Percentiles rank a stretch among this genome's conserved stretches.
Conservation (phyloP, 2,888 invertebrate species). For the Clusia tigrina region DNA sequence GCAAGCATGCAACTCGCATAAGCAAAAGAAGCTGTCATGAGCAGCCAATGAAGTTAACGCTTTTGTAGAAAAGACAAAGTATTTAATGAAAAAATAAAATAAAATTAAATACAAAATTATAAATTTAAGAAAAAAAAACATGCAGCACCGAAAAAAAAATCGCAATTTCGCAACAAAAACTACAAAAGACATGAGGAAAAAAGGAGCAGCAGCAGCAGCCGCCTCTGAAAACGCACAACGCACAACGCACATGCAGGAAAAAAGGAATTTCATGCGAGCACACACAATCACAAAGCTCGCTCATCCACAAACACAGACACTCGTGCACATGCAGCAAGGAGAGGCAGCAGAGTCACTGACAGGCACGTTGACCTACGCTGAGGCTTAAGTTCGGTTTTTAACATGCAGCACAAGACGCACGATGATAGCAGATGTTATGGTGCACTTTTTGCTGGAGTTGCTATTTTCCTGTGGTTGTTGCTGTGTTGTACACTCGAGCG, state of each 20-base stretch:
- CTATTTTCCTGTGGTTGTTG: too few relatives aligned
- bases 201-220: slow-evolving; percentile 29
- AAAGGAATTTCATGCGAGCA: slow-evolving; percentile 12
- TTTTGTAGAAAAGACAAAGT: not conserved
- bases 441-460: slow-evolving; percentile 14
- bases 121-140: slow-evolving; percentile 38
- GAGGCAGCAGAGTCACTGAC: slow-evolving; percentile 22
- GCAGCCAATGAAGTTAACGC: slow-evolving; percentile 12
- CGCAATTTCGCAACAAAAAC: not conserved
- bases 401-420: slow-evolving; percentile 41
- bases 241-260: slow-evolving; percentile 25
- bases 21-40: slow-evolving; percentile 19
- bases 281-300: too few relatives aligned
- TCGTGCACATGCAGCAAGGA: slow-evolving; percentile 27
- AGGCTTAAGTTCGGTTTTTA: slow-evolving; percentile 29
- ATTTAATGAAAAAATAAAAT: slow-evolving; percentile 1
- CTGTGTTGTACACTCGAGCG: slow-evolving; percentile 34
- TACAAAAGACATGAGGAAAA: slow-evolving; percentile 18
- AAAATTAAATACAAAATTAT: slow-evolving; percentile 17
- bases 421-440: slow-evolving; percentile 25
- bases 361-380: slow-evolving; percentile 58
- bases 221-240: slow-evolving; percentile 21
- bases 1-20: slow-evolving; percentile 22
- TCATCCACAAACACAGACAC: too few relatives aligned
- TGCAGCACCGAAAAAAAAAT: slow-evolving; percentile 39